A percentile compares a stretch with the other conserved stretches of the same genome.
Conservation (phyloP, 1,140 invertebrate genomes). For the Micrasema longulum region DNA sequence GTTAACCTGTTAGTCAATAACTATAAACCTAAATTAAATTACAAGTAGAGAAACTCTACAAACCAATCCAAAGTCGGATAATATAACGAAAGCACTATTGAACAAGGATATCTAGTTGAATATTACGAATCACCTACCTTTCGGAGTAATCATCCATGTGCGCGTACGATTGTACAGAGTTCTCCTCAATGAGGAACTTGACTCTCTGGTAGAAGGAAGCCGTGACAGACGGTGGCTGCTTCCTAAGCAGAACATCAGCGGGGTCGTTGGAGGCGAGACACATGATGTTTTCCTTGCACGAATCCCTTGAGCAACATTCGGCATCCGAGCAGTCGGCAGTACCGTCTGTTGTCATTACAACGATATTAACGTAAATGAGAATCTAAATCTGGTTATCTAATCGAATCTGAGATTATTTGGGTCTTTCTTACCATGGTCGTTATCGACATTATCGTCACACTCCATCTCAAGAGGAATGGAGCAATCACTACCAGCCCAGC, state of each 20-base stretch:
- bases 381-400: too few species aligned
- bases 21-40: conserved; percentile 16
- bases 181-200: conserved; percentile 98
- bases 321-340: conserved; percentile 98
- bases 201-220: conserved; percentile 98
- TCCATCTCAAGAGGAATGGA: conserved; percentile 91
- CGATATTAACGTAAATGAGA: too few species aligned
- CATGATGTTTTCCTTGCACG: conserved; percentile 91
- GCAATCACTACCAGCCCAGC: conserved; percentile 93
- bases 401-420: too few species aligned
- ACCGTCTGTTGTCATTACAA: conserved; percentile 85
- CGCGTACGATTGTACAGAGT: conserved; percentile 97
- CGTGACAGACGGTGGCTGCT: conserved; percentile 95
- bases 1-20: conserved; percentile 26
- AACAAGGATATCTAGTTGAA: conserved; percentile 17
- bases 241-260: conserved; percentile 92
- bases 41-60: conserved; percentile 29
- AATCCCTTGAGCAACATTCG: conserved; percentile 88
- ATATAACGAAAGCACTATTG: conserved; percentile 45
- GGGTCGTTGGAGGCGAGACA: conserved; percentile 95
- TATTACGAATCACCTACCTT: conserved; percentile 81
- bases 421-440: conserved; percentile 88
- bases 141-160: conserved; percentile 97
- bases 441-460: conserved; percentile 94
- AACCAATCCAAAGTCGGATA: conserved; percentile 30